These are phyloP conservation scores for Rhabdophis nuchalis DNA, from an alignment of 2,797 vertebrate genomes.

Conservation along the genomic window DNA sequence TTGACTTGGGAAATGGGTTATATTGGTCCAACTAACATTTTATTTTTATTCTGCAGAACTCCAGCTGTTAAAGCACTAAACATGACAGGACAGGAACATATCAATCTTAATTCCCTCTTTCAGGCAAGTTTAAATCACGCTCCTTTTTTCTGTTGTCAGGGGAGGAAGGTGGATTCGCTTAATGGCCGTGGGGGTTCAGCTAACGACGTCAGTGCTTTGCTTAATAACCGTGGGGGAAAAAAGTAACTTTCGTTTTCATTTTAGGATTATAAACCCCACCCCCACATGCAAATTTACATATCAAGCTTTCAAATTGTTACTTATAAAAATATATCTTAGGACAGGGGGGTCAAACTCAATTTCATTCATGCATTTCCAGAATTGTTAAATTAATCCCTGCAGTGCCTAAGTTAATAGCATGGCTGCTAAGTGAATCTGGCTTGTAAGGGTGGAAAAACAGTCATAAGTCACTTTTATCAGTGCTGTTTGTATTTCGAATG, in stretches of 20 bases:
- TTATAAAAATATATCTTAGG: background rate
- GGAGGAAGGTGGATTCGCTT: background rate
- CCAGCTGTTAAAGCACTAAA: constrained; percentile 84
- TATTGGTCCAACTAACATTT: background rate
- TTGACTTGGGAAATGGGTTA: background rate
- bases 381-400: too few relatives aligned
- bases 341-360: background rate
- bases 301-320: background rate
- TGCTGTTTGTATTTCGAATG: background rate
- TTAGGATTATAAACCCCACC: background rate
- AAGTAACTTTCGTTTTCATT: background rate
- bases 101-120: constrained; percentile 79
- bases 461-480: background rate
- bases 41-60: constrained; percentile 70
- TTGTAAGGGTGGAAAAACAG: background rate
- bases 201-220: background rate
- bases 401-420: too few relatives aligned
- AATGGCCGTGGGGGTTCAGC: background rate
- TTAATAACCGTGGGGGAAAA: background rate
- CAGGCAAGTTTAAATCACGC: constrained; percentile 66
- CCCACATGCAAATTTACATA: background rate
- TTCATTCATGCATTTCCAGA: too few relatives aligned
- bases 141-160: background rate
- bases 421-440: background rate
- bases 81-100: constrained; percentile 79